Conservation (phyloP, 1,140 invertebrate species). For the Sweltsa coloradensis region DNA sequence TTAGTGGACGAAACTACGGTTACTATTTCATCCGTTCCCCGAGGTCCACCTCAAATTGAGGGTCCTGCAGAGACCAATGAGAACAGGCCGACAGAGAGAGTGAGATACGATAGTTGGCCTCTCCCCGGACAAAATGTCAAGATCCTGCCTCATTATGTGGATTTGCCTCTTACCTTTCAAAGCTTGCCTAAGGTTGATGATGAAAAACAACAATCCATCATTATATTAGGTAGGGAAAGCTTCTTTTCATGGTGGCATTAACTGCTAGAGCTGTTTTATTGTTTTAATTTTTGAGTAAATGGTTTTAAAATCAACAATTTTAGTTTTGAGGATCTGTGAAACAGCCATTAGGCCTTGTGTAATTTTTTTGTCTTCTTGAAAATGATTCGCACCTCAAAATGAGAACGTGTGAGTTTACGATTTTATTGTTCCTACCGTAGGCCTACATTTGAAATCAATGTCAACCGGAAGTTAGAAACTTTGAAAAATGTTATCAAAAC, state of each 20-base stretch:
- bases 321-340: no score
- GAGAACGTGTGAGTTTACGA: no score
- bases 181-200: slow-evolving; percentile 1
- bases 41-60: slow-evolving; percentile 47
- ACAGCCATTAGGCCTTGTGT: no score
- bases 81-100: not conserved
- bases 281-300: not conserved
- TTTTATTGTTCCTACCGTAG: no score
- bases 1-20: slow-evolving; percentile 74
- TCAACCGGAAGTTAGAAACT: no score
- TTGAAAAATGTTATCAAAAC: no score
- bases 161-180: slow-evolving; percentile 7
- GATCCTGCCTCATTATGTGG: not conserved
- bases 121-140: slow-evolving; percentile 8
- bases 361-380: no score
- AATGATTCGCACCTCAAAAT: no score
- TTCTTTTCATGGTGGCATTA: no score
- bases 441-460: no score
- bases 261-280: no score
- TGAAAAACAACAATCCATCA: not conserved
- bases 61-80: slow-evolving; percentile 38
- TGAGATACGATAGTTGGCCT: not conserved
- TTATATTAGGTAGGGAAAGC: not conserved
- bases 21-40: slow-evolving; percentile 51
- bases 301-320: not conserved